These are phyloP conservation scores for Gnathonemus echidnorhynchus DNA, from an alignment of 2,113 vertebrate genomes.

Conservation along the genomic window DNA sequence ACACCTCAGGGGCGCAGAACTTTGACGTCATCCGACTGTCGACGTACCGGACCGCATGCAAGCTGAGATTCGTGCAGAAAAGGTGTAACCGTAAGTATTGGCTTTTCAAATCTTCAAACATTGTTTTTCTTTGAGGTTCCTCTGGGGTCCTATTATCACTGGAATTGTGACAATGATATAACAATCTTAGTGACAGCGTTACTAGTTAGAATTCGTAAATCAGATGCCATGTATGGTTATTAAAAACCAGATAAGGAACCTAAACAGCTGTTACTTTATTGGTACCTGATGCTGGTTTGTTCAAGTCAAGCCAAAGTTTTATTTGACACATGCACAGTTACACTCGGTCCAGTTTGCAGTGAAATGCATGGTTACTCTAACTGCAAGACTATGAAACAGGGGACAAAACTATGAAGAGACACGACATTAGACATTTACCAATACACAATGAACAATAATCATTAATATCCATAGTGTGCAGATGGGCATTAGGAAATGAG, in stretches of 20 bases:
- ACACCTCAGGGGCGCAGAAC: slow-evolving; percentile 81
- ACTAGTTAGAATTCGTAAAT: background rate
- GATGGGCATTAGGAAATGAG: background rate
- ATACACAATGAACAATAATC: background rate
- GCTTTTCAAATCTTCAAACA: background rate
- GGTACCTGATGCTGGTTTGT: background rate
- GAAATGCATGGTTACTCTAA: background rate
- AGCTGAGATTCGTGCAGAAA: slow-evolving; percentile 92
- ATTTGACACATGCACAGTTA: background rate
- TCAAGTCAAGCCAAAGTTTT: background rate
- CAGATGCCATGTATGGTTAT: background rate
- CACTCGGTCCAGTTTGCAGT: background rate
- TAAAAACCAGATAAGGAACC: background rate
- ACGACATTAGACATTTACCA: background rate
- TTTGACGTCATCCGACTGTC: slow-evolving; percentile 95
- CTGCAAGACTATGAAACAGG: background rate
- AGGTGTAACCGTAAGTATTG: slow-evolving; percentile 87
- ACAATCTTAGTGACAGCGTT: background rate
- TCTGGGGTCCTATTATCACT: background rate
- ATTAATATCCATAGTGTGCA: background rate
- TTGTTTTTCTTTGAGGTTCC: background rate
- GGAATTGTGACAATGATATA: background rate
- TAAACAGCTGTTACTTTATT: background rate
- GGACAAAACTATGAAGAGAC: background rate
- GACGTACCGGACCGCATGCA: slow-evolving; percentile 93